These are phyloP conservation scores for Drosophila affinis DNA, from an alignment of 2,888 invertebrate species.

Conservation along the genomic window DNA sequence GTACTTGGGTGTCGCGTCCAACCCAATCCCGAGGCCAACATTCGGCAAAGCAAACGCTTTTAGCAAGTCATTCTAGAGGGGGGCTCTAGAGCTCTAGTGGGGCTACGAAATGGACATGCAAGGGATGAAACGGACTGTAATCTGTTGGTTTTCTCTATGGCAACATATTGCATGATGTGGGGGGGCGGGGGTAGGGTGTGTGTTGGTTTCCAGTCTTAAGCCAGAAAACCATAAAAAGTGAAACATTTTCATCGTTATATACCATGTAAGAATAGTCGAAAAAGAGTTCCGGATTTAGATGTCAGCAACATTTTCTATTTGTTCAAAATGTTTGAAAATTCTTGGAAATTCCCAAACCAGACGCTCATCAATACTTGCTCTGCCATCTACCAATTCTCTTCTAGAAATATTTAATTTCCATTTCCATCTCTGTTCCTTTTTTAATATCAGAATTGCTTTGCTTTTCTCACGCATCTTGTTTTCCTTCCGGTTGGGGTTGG, in stretches of 20 bases:
- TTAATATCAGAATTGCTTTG: slow-evolving; percentile 24
- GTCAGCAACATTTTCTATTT: too few species aligned
- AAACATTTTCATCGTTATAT: neutral
- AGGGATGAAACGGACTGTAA: slow-evolving; percentile 25
- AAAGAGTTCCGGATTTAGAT: too few species aligned
- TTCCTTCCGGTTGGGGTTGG: neutral
- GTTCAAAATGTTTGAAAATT: too few species aligned
- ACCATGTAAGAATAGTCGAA: neutral
- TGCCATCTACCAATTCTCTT: neutral
- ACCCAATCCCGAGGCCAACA: neutral
- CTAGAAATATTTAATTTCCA: neutral
- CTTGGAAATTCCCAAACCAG: too few species aligned
- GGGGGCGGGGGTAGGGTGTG: neutral
- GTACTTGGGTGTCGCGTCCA: slow-evolving; percentile 12
- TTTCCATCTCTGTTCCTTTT: neutral
- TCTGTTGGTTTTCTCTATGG: slow-evolving; percentile 16
- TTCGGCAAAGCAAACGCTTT: slow-evolving; percentile 21
- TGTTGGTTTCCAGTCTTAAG: neutral
- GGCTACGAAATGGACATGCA: slow-evolving; percentile 2
- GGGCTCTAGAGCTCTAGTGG: neutral
- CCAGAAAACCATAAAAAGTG: neutral
- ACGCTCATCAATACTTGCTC: neutral
- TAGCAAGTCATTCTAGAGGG: slow-evolving; percentile 21
- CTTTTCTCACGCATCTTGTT: slow-evolving; percentile 55
- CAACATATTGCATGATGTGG: neutral